phyloP scores from a whole-genome alignment of 2,888 invertebrate species.

The Odontomyia ornata region DNA sequence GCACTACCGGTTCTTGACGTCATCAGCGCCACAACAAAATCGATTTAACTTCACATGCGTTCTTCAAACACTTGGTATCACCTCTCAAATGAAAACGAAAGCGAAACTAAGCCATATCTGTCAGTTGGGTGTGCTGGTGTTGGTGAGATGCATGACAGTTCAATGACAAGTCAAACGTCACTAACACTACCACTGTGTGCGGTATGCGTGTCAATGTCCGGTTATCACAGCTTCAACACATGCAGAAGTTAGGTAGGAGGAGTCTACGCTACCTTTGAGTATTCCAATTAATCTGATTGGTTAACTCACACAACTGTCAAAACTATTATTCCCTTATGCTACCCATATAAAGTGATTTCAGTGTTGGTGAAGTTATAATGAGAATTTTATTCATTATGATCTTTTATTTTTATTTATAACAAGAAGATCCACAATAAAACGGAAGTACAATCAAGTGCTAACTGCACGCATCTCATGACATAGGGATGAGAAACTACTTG shows the following conservation, averaged over 20 bases:
- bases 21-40: slow-evolving; percentile 17
- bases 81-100: slow-evolving; percentile 30
- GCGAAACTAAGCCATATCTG: slow-evolving; percentile 18
- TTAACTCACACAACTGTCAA: slow-evolving; percentile 11
- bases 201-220: slow-evolving; percentile 26
- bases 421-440: neutral
- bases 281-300: slow-evolving; percentile 10
- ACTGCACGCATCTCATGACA: too few relatives aligned
- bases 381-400: neutral
- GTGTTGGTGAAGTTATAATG: slow-evolving; percentile 13
- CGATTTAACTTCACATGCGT: slow-evolving; percentile 21
- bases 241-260: neutral
- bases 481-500: neutral
- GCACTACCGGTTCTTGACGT: slow-evolving; percentile 28
- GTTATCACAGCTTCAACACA: slow-evolving; percentile 15
- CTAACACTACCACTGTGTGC: neutral
- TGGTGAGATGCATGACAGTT: slow-evolving; percentile 22
- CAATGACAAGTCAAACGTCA: slow-evolving; percentile 11
- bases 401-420: slow-evolving; percentile 12
- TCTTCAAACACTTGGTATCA: neutral
- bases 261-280: neutral
- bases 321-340: neutral
- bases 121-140: neutral
- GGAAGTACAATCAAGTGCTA: slow-evolving; percentile 16
- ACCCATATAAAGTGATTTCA: neutral